These are phyloP conservation scores for Pyrocephalus nanus DNA, from an alignment of 2,797 vertebrate species.

Conservation along the genomic window DNA sequence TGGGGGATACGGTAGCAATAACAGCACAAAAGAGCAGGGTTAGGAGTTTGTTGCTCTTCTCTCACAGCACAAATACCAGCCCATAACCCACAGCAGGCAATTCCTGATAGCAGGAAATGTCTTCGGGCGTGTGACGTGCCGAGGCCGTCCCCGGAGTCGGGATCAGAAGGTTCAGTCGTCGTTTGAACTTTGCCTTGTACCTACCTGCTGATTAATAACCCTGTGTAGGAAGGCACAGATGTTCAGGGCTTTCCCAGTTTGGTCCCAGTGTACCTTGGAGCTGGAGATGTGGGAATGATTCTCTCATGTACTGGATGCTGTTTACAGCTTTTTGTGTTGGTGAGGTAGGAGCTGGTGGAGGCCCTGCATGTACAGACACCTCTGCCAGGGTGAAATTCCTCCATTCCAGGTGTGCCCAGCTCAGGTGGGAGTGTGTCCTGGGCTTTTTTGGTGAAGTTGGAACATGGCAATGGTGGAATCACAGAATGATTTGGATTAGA, in stretches of 20 bases:
- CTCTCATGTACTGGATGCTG: not conserved
- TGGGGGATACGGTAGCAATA: not conserved
- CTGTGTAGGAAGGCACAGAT: not conserved
- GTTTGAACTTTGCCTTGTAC: not conserved
- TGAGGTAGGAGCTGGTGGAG: not conserved
- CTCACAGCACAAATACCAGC: not conserved
- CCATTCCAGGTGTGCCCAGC: not conserved
- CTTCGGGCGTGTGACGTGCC: not conserved
- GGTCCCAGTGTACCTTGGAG: not conserved
- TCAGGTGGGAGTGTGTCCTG: not conserved
- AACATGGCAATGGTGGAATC: not conserved
- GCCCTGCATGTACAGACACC: rapidly evolving
- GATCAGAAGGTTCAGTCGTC: not conserved
- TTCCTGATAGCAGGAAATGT: not conserved
- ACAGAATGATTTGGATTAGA: not conserved
- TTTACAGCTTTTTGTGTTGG: not conserved
- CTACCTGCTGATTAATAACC: not conserved
- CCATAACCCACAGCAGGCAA: not conserved
- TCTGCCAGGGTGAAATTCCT: not conserved
- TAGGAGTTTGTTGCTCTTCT: not conserved
- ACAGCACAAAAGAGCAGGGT: not conserved
- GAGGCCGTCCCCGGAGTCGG: not conserved
- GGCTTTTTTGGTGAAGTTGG: not conserved
- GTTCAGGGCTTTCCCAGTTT: not conserved
- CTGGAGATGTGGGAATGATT: not conserved